Percentiles rank a stretch among this genome's conserved stretches.
Evolutionary conservation across 2,797 vertebrate genomes (phyloP).

Genomic region (Sebastolobus alascanus): DNA sequence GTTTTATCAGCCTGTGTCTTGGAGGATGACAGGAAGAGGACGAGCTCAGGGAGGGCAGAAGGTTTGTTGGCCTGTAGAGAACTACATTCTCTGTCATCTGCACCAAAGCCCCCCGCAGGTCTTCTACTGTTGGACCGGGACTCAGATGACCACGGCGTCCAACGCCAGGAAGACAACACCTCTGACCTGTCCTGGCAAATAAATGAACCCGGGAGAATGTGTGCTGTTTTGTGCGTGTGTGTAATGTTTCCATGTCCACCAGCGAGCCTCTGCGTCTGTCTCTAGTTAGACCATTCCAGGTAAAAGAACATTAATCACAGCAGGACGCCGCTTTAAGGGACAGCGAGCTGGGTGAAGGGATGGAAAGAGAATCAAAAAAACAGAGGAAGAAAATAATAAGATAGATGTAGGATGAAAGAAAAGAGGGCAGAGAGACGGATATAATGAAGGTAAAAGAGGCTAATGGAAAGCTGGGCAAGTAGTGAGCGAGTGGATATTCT

Average conservation of each 20-base stretch:
- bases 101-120: constrained; percentile 29
- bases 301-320: constrained; percentile 62
- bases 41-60: constrained; percentile 18
- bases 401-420: constrained; percentile 34
- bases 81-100: constrained; percentile 51
- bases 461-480: constrained; percentile 42
- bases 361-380: constrained; percentile 39
- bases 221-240: constrained; percentile 20
- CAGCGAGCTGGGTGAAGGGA: constrained; percentile 36
- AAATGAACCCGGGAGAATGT: neutral
- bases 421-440: constrained; percentile 31
- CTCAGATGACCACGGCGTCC: constrained; percentile 52
- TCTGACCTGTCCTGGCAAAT: constrained; percentile 48
- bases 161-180: constrained; percentile 41
- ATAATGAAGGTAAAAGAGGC: constrained; percentile 24
- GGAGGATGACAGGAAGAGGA: constrained; percentile 42
- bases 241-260: constrained; percentile 54
- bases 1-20: constrained; percentile 41
- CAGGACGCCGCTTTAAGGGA: constrained; percentile 32
- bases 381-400: constrained; percentile 26
- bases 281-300: constrained; percentile 45
- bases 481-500: constrained; percentile 32
- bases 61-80: constrained; percentile 58
- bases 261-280: constrained; percentile 15
- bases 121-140: constrained; percentile 26